A percentile compares a stretch with the other conserved stretches of the same genome.
These are phyloP conservation scores for Balanococcus diminutus DNA, from an alignment of 2,888 invertebrate genomes.

Conservation along the genomic window DNA sequence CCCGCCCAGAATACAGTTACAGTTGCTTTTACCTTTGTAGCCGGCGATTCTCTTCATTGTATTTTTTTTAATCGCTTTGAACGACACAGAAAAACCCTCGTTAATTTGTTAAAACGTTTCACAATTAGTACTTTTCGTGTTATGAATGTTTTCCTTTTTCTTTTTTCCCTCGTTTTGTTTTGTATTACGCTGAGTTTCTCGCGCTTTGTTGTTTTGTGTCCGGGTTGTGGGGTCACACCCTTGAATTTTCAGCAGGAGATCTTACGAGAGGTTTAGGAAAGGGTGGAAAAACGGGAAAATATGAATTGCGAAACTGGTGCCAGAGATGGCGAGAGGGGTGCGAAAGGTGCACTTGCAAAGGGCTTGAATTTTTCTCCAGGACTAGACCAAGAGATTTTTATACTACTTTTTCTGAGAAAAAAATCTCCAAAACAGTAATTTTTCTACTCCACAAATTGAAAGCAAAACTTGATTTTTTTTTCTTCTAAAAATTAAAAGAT, in stretches of 20 bases:
- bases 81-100: constrained; percentile 13
- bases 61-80: constrained; percentile 26
- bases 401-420: too few relatives aligned
- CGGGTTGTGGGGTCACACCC: neutral
- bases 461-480: too few relatives aligned
- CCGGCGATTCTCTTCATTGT: neutral
- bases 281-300: neutral
- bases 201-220: neutral
- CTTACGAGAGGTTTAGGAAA: neutral
- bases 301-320: neutral
- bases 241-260: neutral
- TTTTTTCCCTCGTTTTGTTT: neutral
- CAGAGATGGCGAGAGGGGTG: too few relatives aligned
- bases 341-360: too few relatives aligned
- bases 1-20: too few relatives aligned
- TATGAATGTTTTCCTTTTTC: neutral
- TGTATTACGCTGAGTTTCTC: neutral
- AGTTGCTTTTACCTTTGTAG: neutral
- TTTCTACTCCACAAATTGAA: too few relatives aligned
- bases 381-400: too few relatives aligned
- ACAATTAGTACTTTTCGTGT: constrained; percentile 28
- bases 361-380: too few relatives aligned
- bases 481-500: too few relatives aligned
- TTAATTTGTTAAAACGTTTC: constrained; percentile 27
- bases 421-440: too few relatives aligned